These are phyloP conservation scores for Toxotes jaculatrix DNA, from an alignment of 2,113 vertebrate genomes.

Conservation along the genomic window DNA sequence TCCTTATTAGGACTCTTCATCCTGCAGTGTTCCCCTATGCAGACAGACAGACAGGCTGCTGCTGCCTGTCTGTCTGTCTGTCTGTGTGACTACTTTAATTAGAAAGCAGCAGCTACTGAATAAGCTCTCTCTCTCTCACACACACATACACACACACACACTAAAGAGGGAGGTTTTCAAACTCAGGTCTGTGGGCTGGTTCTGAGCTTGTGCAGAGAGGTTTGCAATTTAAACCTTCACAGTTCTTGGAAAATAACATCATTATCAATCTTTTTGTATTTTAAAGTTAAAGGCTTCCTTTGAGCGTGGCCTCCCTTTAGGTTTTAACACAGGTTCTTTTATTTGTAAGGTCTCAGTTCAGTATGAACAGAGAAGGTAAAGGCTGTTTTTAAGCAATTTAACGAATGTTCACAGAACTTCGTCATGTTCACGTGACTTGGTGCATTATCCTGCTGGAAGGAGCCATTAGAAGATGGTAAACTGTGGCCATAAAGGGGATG, in stretches of 20 bases:
- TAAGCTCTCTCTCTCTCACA: slow-evolving; percentile 8
- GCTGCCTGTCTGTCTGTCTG: slow-evolving; percentile 25
- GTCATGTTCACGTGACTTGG: too few relatives aligned
- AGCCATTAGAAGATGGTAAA: too few relatives aligned
- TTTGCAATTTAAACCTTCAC: neutral
- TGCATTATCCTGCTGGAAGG: too few relatives aligned
- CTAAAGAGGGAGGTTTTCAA: neutral
- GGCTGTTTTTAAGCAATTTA: too few relatives aligned
- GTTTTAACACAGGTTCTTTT: too few relatives aligned
- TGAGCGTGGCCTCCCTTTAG: too few relatives aligned
- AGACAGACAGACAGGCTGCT: slow-evolving; percentile 50
- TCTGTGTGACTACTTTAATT: slow-evolving; percentile 56
- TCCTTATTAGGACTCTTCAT: slow-evolving; percentile 72
- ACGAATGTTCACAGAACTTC: too few relatives aligned
- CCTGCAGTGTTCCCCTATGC: slow-evolving; percentile 33
- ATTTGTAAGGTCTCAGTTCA: too few relatives aligned
- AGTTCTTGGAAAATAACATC: neutral
- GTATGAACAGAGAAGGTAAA: too few relatives aligned
- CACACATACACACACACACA: neutral
- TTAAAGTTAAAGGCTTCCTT: too few relatives aligned
- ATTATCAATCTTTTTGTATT: too few relatives aligned
- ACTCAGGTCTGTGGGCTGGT: slow-evolving; percentile 17
- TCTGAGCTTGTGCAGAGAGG: neutral
- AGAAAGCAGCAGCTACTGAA: slow-evolving; percentile 49
- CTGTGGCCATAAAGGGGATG: neutral